These are phyloP conservation scores for Carcharodon carcharias DNA, from an alignment of 2,797 vertebrate genomes.

Conservation along the genomic window DNA sequence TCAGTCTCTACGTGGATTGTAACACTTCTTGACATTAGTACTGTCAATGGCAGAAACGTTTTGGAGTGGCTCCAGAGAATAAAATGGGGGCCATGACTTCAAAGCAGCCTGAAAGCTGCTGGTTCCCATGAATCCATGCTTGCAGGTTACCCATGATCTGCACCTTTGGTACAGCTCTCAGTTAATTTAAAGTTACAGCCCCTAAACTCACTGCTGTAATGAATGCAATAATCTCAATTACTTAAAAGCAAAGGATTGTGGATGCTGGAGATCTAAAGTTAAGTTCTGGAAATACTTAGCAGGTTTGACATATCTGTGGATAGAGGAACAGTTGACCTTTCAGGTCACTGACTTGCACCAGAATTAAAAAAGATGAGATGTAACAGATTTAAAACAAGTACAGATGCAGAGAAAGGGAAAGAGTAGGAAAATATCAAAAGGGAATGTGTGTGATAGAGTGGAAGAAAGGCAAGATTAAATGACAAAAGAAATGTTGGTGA, in stretches of 20 bases:
- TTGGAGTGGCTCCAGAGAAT: background rate
- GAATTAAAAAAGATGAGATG: too few species aligned
- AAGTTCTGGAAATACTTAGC: too few species aligned
- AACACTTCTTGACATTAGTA: background rate
- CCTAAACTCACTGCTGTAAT: background rate
- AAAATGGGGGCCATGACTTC: background rate
- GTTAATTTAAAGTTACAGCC: background rate
- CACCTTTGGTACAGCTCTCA: background rate
- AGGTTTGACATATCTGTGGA: too few species aligned
- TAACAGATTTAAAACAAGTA: too few species aligned
- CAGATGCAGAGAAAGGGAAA: background rate
- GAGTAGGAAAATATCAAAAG: background rate
- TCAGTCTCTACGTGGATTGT: too few species aligned
- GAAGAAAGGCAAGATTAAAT: background rate
- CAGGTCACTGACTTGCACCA: too few species aligned
- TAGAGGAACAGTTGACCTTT: too few species aligned
- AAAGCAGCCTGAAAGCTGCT: background rate
- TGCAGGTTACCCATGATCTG: background rate
- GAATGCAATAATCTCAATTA: conserved; percentile 8
- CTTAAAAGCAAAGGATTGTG: background rate
- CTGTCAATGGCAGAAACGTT: background rate
- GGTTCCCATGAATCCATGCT: background rate
- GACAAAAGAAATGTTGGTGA: too few species aligned
- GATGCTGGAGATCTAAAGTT: too few species aligned
- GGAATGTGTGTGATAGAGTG: background rate